Evolutionary conservation across 2,113 vertebrate genomes (phyloP).

Genomic region (Bolborhynchus lineola): DNA sequence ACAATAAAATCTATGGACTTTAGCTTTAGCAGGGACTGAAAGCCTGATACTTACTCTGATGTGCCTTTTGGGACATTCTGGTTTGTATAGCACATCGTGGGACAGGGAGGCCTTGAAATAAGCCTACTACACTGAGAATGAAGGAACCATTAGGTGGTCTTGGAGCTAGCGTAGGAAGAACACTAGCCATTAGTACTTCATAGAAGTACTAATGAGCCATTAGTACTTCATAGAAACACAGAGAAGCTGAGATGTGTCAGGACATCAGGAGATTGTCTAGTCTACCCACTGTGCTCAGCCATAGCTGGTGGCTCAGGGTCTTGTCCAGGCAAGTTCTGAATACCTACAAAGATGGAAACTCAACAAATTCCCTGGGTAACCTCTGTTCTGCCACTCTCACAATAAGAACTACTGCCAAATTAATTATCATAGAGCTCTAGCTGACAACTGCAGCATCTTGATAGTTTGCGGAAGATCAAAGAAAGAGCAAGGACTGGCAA

Average conservation of each 20-base stretch:
- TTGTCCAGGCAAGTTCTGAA: not conserved
- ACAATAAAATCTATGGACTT: not conserved
- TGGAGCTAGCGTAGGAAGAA: not conserved
- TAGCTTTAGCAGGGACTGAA: not conserved
- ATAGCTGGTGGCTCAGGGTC: not conserved
- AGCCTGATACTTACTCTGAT: not conserved
- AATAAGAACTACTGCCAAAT: not conserved
- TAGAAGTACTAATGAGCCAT: not conserved
- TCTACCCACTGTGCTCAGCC: not conserved
- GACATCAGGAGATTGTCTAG: not conserved
- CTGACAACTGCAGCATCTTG: not conserved
- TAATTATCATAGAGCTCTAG: not conserved
- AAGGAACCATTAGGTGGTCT: not conserved
- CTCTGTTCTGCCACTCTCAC: not conserved
- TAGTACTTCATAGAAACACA: not conserved
- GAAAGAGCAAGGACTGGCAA: not conserved
- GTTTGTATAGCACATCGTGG: not conserved
- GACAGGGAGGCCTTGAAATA: not conserved
- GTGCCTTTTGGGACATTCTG: not conserved
- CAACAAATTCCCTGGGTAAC: not conserved
- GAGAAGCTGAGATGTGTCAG: not conserved
- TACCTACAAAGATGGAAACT: not conserved
- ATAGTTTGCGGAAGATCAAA: not conserved
- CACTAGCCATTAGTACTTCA: not conserved
- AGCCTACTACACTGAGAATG: not conserved